Evolutionary conservation across 2,797 vertebrate species (phyloP).

Genomic region (Avahi laniger): DNA sequence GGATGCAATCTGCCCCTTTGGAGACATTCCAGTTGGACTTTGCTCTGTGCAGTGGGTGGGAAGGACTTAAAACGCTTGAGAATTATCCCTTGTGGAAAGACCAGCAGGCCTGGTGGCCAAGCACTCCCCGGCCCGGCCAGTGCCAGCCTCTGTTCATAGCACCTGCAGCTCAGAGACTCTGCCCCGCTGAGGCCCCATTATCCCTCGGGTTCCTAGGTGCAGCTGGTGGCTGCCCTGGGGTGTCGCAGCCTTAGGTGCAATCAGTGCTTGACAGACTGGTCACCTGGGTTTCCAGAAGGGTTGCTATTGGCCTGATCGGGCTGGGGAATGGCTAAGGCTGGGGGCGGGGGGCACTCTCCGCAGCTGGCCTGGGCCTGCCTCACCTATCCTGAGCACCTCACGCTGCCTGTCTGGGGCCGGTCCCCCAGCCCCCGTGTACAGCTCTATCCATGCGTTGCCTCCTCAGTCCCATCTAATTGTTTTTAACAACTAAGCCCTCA

Average conservation of each 20-base stretch:
- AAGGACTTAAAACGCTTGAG: background rate
- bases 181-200: background rate
- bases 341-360: too few relatives aligned
- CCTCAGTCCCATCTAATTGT: background rate
- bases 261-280: background rate
- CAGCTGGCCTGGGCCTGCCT: background rate
- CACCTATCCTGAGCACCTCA: background rate
- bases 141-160: background rate
- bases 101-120: background rate
- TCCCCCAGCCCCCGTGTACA: background rate
- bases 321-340: background rate
- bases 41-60: background rate
- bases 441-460: background rate
- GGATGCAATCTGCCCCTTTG: background rate
- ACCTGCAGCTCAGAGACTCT: background rate
- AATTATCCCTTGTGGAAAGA: background rate
- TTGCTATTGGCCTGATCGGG: fast-evolving
- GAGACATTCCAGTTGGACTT: constrained; percentile 40
- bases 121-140: background rate
- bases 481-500: background rate
- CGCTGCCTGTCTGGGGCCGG: background rate
- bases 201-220: background rate
- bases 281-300: background rate
- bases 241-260: background rate
- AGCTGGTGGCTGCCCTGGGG: background rate